Evolutionary conservation across 2,113 vertebrate genomes (phyloP), one percentile per base, ranked within the genome.

Genomic region (Dicentrarchus labrax): DNA sequence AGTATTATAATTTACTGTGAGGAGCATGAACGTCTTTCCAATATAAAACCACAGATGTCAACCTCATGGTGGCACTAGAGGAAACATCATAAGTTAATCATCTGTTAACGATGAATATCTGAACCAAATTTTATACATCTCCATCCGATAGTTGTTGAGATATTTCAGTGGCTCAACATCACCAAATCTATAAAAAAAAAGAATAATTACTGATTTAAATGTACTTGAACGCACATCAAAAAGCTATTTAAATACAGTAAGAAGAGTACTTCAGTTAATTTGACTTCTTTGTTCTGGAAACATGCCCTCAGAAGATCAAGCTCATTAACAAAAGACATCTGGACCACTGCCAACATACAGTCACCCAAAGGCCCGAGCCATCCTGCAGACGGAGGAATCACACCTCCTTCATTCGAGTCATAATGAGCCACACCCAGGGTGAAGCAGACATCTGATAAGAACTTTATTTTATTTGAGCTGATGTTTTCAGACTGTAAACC

Each of bases 401-500:
- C 80, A 72, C 51, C 41, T 62, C 45, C 65, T 11, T n/a, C n/a
- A 61, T 0, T 24, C 45, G 36, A 72, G 50, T 48, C 72, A 48
- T 61, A 61, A 65, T 51, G 54, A 59, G 64, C 10, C 50, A 21
- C 38, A 19, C 30, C 30, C 30, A 30, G 30, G 30, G 30, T 11
- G 11, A 7, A 38, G 38, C 70, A 54, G 45, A 7, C 15, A 19
- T 17, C 11, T 22, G 75, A 78, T 69, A 68, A 48, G 56, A 61
- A 38, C 41, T 5, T 38, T 45, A 69, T 41, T 4, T 12, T 43
- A 24, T 30, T 17, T 15, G 51, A 47, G 71, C n/a, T 59, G 16
- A 76, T 54, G 61, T 81, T 61, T 61, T 77, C 39, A 1, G 24
- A 62, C 56, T 50, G 69, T 78, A 65, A 78, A 66, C 41, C 68